Evolutionary conservation across 1,140 invertebrate species (phyloP).

Genomic region (Trichonephila inaurata): DNA sequence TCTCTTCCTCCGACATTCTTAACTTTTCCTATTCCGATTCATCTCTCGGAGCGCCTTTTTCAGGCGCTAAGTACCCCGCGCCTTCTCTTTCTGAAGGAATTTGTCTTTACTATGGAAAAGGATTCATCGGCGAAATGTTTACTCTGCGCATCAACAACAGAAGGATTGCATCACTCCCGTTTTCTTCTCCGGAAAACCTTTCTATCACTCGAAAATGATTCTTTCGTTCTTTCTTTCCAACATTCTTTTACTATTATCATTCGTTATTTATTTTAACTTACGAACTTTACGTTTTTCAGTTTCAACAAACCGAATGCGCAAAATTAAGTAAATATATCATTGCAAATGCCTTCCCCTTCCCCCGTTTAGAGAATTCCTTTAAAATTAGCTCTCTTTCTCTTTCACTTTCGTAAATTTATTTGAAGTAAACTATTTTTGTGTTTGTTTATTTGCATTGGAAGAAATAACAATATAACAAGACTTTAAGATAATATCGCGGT

Average conservation of each 20-base stretch:
- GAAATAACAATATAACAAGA: too few species aligned
- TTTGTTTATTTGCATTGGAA: too few species aligned
- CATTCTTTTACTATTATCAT: background rate
- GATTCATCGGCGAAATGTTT: constrained; percentile 3
- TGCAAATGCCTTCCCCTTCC: too few species aligned
- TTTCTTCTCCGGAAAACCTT: background rate
- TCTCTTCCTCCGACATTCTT: constrained; percentile 44
- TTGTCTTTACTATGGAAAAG: background rate
- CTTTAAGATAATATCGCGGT: too few species aligned
- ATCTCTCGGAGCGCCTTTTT: constrained; percentile 33
- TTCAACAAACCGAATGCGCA: too few species aligned
- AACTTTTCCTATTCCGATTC: constrained; percentile 42
- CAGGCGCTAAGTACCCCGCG: constrained; percentile 17
- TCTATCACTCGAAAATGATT: background rate
- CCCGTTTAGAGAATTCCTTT: too few species aligned
- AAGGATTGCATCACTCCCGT: background rate
- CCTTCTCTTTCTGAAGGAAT: background rate
- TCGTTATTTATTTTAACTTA: too few species aligned
- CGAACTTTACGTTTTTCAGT: too few species aligned
- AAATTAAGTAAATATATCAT: too few species aligned
- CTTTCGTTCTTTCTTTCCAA: background rate
- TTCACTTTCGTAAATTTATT: too few species aligned
- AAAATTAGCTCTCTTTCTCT: too few species aligned
- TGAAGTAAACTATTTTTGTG: too few species aligned
- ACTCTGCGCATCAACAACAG: constrained; percentile 18